Evolutionary conservation across 2,888 invertebrate species (phyloP).

Genomic region (Chrysina gloriosa): DNA sequence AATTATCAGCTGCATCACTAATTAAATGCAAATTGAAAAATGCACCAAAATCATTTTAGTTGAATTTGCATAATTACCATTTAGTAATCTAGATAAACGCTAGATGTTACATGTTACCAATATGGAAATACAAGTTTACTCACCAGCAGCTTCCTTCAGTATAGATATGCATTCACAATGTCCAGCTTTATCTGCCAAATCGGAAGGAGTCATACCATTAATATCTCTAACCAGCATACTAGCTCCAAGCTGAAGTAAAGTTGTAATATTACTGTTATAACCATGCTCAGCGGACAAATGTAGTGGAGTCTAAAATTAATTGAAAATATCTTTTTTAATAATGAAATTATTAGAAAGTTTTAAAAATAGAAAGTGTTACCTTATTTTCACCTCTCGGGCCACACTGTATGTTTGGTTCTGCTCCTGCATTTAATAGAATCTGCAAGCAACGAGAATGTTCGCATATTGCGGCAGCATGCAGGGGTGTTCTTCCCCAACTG

Average conservation of each 20-base stretch:
- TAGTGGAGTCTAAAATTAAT: slow-evolving; percentile 75
- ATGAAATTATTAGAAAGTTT: slow-evolving; percentile 20
- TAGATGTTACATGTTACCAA: no score
- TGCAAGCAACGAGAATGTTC: slow-evolving; percentile 81
- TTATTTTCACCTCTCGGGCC: slow-evolving; percentile 76
- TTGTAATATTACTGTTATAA: slow-evolving; percentile 75
- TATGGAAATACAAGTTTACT: slow-evolving; percentile 49
- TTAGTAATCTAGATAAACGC: no score
- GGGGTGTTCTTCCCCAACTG: slow-evolving; percentile 78
- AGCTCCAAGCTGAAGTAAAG: slow-evolving; percentile 76
- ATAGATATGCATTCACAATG: slow-evolving; percentile 74
- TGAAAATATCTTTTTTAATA: slow-evolving; percentile 31
- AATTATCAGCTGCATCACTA: no score
- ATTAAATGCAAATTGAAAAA: no score
- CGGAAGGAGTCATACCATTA: slow-evolving; percentile 78
- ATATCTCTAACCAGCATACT: slow-evolving; percentile 73
- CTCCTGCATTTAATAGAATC: slow-evolving; percentile 78
- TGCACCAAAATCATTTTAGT: no score
- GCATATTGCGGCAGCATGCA: slow-evolving; percentile 86
- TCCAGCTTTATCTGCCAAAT: slow-evolving; percentile 76
- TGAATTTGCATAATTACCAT: no score
- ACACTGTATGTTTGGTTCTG: slow-evolving; percentile 76
- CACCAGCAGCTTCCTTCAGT: slow-evolving; percentile 76
- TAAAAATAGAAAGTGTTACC: slow-evolving; percentile 60
- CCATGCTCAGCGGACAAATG: slow-evolving; percentile 87